Percentiles rank a stretch among this genome's conserved stretches.
Evolutionary conservation across 1,140 invertebrate genomes (phyloP).

Genomic region (Megalopta genalis): DNA sequence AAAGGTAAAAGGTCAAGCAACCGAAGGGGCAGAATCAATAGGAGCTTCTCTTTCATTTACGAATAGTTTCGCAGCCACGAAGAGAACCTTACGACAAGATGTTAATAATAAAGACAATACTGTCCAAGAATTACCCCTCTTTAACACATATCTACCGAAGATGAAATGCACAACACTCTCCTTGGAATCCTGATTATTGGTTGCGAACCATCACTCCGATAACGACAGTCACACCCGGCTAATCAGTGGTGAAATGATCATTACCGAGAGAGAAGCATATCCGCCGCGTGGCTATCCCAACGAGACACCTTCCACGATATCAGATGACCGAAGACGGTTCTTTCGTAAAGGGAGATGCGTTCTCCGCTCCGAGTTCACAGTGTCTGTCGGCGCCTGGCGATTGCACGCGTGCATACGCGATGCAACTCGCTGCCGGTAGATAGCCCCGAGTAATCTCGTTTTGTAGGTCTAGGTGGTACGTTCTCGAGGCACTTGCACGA

Average conservation of each 20-base stretch:
- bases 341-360: not conserved
- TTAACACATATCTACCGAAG: no score
- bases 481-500: slow-evolving; percentile 53
- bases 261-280: not conserved
- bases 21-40: no score
- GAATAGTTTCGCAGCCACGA: no score
- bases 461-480: slow-evolving; percentile 71
- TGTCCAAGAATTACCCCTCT: no score
- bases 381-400: not conserved
- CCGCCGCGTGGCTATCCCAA: not conserved
- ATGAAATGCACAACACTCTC: not conserved
- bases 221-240: not conserved
- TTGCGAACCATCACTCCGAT: not conserved
- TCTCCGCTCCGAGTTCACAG: not conserved
- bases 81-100: no score
- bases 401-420: slow-evolving; percentile 38
- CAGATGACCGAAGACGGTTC: not conserved
- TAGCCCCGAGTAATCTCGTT: slow-evolving; percentile 58
- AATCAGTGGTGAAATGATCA: not conserved
- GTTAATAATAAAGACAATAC: no score
- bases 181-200: not conserved
- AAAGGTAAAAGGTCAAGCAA: no score
- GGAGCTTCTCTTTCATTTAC: no score
- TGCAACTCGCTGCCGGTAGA: slow-evolving; percentile 37
- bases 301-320: not conserved